Percentiles rank a stretch among this genome's conserved stretches.
Evolutionary conservation across 2,888 invertebrate genomes (phyloP).

Genomic region (Trissolcus brochymenae): DNA sequence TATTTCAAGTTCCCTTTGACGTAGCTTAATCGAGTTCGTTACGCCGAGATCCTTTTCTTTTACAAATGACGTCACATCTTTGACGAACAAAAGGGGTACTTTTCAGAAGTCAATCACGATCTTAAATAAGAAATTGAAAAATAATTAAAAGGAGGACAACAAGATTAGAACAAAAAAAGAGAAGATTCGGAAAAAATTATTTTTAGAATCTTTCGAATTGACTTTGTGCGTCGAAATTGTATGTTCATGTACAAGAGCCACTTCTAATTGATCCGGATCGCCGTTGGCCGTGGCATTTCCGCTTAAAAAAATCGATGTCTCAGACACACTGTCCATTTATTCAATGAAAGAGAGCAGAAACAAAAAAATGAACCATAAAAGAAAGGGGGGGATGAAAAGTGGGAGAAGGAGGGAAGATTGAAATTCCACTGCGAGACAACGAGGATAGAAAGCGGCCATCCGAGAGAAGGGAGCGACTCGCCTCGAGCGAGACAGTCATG

Average conservation of each 20-base stretch:
- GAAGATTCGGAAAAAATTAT: not conserved
- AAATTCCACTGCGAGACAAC: not conserved
- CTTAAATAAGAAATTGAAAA: not conserved
- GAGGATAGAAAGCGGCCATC: conserved; percentile 27
- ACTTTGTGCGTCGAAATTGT: not conserved
- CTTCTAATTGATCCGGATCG: conserved; percentile 29
- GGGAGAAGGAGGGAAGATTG: not conserved
- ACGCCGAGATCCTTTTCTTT: conserved; percentile 25
- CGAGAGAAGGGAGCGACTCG: conserved; percentile 36
- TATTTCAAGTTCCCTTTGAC: conserved; percentile 9
- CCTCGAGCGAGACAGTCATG: conserved; percentile 35
- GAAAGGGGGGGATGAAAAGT: conserved; percentile 1
- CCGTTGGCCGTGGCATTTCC: conserved; percentile 17
- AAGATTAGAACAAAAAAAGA: not conserved
- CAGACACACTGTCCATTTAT: conserved; percentile 44
- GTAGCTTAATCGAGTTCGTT: conserved; percentile 27
- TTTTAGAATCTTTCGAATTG: not conserved
- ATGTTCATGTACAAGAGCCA: not conserved
- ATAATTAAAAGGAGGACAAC: not conserved
- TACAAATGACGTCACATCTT: conserved; percentile 5
- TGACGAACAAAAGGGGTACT: not conserved
- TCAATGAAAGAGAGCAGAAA: conserved; percentile 52
- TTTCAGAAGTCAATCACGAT: not conserved
- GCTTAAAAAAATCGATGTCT: conserved; percentile 42
- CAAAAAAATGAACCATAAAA: conserved; percentile 31